Evolutionary conservation across 1,140 invertebrate species (phyloP).

Genomic region (Pemphigus obesinymphae): DNA sequence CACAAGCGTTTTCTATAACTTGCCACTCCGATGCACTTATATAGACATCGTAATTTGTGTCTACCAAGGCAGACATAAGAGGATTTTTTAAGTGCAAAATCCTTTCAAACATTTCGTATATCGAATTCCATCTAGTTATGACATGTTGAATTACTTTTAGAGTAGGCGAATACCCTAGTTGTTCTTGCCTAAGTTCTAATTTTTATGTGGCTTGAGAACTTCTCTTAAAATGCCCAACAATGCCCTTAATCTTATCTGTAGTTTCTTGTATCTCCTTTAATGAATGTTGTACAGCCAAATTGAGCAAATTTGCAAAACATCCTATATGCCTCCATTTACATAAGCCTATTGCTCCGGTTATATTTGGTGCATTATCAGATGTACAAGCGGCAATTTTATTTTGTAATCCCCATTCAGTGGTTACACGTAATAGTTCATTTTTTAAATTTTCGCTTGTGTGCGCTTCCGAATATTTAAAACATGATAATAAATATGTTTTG

Average conservation of each 20-base stretch:
- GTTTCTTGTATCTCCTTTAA: not conserved
- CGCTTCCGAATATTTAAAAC: not conserved
- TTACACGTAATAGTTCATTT: not conserved
- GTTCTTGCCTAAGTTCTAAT: not conserved
- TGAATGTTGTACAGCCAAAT: not conserved
- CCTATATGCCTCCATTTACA: not conserved
- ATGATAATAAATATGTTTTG: not conserved
- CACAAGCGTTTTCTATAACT: not conserved
- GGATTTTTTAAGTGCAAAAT: not conserved
- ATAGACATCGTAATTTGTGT: not conserved
- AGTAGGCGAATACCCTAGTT: not conserved
- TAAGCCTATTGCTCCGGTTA: not conserved
- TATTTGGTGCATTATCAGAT: not conserved
- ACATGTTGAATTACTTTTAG: not conserved
- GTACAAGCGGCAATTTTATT: not conserved
- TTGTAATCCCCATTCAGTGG: not conserved
- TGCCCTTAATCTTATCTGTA: not conserved
- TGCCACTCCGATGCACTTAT: not conserved
- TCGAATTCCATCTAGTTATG: not conserved
- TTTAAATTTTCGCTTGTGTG: constrained; percentile 2
- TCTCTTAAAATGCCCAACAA: not conserved
- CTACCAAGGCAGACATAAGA: not conserved
- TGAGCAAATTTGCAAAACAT: not conserved
- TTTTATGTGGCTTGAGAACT: not conserved
- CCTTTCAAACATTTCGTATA: not conserved